phyloP scores from a whole-genome alignment of 1,140 invertebrate genomes.

The Helicoverpa zea region DNA sequence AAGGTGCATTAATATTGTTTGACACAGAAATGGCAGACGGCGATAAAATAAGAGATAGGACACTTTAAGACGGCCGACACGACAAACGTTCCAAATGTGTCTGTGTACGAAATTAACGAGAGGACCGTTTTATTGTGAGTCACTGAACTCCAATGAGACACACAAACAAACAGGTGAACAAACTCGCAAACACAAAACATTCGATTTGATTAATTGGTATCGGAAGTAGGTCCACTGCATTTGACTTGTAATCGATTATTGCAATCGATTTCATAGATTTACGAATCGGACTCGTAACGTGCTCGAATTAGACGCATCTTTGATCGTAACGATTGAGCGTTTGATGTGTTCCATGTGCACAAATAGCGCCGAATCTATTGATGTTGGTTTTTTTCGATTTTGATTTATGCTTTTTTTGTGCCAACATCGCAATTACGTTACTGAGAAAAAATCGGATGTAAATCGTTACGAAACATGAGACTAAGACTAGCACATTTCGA shows the following conservation, averaged over 20 bases:
- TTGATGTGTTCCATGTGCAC: constrained; percentile 37
- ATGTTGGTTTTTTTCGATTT: constrained; percentile 34
- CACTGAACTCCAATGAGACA: constrained; percentile 66
- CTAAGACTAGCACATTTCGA: background rate
- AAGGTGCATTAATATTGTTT: constrained; percentile 28
- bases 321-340: constrained; percentile 33
- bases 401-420: constrained; percentile 41
- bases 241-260: constrained; percentile 42
- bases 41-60: constrained; percentile 35
- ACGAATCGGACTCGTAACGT: constrained; percentile 22
- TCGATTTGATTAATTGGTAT: constrained; percentile 39
- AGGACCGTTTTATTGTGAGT: constrained; percentile 71
- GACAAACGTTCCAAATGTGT: constrained; percentile 66
- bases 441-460: constrained; percentile 3
- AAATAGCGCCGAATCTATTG: constrained; percentile 23
- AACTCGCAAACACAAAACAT: constrained; percentile 55
- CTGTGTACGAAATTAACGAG: constrained; percentile 70
- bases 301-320: constrained; percentile 39
- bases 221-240: constrained; percentile 28
- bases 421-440: constrained; percentile 32
- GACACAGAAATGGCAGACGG: constrained; percentile 11
- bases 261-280: constrained; percentile 38
- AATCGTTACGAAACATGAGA: constrained; percentile 9
- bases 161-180: constrained; percentile 71
- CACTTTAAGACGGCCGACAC: constrained; percentile 41